Base-by-base conservation (phyloP, 2,888 invertebrate species). In the Drosophila subsilvestris region DNA sequence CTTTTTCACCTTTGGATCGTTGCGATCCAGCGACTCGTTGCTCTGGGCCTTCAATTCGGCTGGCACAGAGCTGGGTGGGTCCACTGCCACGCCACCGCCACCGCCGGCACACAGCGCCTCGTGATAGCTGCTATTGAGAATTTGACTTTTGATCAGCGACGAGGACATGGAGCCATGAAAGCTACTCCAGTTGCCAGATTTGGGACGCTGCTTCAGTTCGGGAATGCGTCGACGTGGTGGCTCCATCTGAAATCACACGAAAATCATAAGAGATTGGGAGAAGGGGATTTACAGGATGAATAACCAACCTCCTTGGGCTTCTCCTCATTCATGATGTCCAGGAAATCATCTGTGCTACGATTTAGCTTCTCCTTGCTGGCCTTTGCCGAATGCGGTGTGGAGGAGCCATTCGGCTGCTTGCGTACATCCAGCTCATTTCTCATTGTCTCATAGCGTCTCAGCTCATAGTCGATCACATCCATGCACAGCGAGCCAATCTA, bases 401-500 rank as follows among this genome's bases (percentile, higher is more conserved):
- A 88, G 5, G 90, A 89, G 27, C 86, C 80, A 9, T 81, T 80
- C 1, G 90, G 88, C 50, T 92, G 92, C 76, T 91, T 90, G 73
- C 93, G 93, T 57, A 94, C 93, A 76, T 95, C 95, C 86, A 95
- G 92, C 78, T 95, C 95, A 56, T 95, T 95, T 89, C 95, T 96
- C 98, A 98, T 98, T 81, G 97, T 96, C 86, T 98, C 98, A 93
- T 98, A 98, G 75, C 99, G 95, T 84, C 96, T 95, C 58, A 99
- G 93, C 92, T 99, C 99, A 93, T 96, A 97, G 90, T 99, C 98
- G 76, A 99, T 95, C 59, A 99, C 96, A 92, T 98, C 98, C 96
- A 99, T 97, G 90, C 98, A 98, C 65, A 99, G 93, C 1, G 99
- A 98, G 51, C 99, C 99, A 90, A 98, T 98, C 95, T 97, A 71